Evolutionary conservation across 2,113 vertebrate species (phyloP).

Genomic region (Hemicordylus capensis): DNA sequence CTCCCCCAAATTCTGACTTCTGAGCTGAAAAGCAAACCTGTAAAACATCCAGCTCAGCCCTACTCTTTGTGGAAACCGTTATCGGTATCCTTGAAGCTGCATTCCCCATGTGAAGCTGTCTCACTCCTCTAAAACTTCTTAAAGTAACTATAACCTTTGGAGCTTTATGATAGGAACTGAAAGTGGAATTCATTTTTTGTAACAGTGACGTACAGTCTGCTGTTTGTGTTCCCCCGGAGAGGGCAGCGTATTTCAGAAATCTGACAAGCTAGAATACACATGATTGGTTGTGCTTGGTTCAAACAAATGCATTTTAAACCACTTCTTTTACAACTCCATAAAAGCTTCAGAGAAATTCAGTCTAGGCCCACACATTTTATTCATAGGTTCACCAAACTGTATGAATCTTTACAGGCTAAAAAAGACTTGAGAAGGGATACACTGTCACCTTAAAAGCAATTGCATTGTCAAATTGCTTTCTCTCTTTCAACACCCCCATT

Average conservation of each 20-base stretch:
- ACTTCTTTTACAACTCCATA: background rate
- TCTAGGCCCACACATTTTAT: background rate
- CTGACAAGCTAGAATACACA: rapidly evolving
- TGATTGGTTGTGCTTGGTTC: background rate
- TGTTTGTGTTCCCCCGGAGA: background rate
- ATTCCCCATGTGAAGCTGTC: background rate
- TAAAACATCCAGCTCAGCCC: background rate
- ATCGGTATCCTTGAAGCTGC: background rate
- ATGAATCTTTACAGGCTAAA: background rate
- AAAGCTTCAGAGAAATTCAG: background rate
- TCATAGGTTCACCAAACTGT: background rate
- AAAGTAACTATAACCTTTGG: background rate
- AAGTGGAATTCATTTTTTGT: background rate
- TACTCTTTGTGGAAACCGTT: background rate
- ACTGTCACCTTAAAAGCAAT: background rate
- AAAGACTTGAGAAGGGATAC: background rate
- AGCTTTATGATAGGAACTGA: background rate
- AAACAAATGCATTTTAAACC: background rate
- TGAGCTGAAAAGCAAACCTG: background rate
- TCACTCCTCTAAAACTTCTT: background rate
- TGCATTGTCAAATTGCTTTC: slow-evolving; percentile 15
- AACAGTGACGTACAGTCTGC: background rate
- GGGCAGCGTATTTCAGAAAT: background rate
- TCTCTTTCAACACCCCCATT: background rate
- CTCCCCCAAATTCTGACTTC: background rate